phyloP scores from a whole-genome alignment of 2,888 invertebrate genomes.

The Calameuta filiformis region DNA sequence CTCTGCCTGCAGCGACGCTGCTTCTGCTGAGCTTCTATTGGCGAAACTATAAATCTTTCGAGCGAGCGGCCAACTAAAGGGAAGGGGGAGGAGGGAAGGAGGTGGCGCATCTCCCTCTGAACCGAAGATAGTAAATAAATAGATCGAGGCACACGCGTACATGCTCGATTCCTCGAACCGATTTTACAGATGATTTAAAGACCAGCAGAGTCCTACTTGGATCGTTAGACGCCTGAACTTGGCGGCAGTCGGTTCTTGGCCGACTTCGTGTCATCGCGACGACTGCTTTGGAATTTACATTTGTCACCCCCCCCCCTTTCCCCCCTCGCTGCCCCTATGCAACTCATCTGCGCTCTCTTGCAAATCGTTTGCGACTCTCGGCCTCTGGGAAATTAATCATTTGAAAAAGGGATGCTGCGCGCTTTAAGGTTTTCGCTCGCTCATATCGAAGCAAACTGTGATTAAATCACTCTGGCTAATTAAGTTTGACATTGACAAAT shows the following conservation, averaged over 20 bases:
- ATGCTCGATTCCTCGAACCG: constrained; percentile 36
- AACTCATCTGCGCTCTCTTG: too few species aligned
- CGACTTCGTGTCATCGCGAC: too few species aligned
- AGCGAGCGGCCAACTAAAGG: constrained; percentile 9
- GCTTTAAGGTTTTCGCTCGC: constrained; percentile 33
- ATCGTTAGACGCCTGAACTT: too few species aligned
- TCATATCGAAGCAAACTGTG: constrained; percentile 19
- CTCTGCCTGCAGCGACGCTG: background rate
- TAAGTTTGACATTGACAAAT: constrained; percentile 52
- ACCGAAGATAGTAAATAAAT: constrained; percentile 36
- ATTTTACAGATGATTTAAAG: constrained; percentile 43
- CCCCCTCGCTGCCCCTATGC: too few species aligned
- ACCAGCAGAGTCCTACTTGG: background rate
- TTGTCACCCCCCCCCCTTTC: too few species aligned
- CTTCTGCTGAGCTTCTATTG: constrained; percentile 42
- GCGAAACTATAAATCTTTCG: constrained; percentile 45
- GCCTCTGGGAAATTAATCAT: constrained; percentile 34
- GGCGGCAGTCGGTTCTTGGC: too few species aligned
- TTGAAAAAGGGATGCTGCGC: constrained; percentile 31
- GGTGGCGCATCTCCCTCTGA: constrained; percentile 15
- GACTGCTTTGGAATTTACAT: too few species aligned
- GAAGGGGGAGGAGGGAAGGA: background rate
- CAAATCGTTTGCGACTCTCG: too few species aligned
- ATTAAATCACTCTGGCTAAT: constrained; percentile 56
- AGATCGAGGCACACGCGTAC: constrained; percentile 16